A percentile compares a stretch with the other conserved stretches of the same genome.
These are phyloP conservation scores for Lytechinus variegatus DNA, from an alignment of 35 echinoderm and acorn worm species.

Conservation along the genomic window DNA sequence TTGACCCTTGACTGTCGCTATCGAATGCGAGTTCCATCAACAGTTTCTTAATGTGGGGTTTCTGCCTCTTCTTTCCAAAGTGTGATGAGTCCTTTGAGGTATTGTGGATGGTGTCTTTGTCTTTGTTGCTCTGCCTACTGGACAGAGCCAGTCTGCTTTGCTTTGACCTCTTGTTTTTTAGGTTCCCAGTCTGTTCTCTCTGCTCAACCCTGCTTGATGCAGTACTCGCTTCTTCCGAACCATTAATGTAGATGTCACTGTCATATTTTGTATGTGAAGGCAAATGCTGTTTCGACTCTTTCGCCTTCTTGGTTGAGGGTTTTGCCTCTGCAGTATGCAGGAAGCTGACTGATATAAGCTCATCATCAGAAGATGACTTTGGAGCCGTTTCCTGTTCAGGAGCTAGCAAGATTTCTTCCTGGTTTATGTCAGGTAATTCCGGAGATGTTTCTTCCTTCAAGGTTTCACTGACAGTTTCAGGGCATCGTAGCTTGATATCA, in stretches of 20 bases:
- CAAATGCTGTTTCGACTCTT: neutral
- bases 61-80: neutral
- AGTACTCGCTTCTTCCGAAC: neutral
- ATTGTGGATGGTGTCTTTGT: neutral
- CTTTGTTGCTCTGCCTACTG: neutral
- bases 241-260: neutral
- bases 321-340: neutral
- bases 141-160: neutral
- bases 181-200: neutral
- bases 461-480: neutral
- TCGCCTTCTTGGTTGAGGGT: neutral
- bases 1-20: neutral
- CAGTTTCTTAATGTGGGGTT: neutral
- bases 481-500: neutral
- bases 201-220: neutral
- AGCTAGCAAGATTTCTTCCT: neutral
- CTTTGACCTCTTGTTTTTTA: neutral
- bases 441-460: neutral
- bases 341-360: slow-evolving; percentile 22
- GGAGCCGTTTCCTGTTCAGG: neutral
- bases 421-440: neutral
- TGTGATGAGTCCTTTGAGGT: neutral
- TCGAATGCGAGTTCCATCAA: neutral
- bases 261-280: neutral
- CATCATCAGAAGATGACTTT: slow-evolving; percentile 23